A percentile compares a stretch with the other conserved stretches of the same genome.
phyloP scores from a whole-genome alignment of 2,113 vertebrate genomes.

The Myocastor coypus region DNA sequence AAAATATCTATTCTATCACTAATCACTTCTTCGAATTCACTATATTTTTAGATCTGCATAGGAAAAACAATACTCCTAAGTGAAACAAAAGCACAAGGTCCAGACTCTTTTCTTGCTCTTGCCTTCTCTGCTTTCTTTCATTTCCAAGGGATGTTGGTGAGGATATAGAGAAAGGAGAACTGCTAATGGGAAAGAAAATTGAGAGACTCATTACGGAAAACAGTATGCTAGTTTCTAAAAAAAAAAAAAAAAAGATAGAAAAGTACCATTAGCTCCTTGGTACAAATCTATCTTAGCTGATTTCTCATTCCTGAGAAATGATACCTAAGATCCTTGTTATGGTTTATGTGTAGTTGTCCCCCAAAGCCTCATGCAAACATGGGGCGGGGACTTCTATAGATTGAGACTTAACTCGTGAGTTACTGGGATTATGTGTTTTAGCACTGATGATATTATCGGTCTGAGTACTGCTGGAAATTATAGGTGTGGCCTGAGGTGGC shows the following conservation, averaged over 20 bases:
- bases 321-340: background rate
- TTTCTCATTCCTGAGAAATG: background rate
- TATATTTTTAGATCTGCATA: background rate
- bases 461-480: no score
- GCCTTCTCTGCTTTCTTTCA: background rate
- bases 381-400: no score
- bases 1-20: background rate
- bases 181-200: background rate
- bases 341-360: no score
- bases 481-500: no score
- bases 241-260: background rate
- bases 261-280: background rate
- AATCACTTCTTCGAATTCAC: background rate
- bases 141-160: background rate
- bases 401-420: no score
- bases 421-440: no score
- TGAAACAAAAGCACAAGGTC: background rate
- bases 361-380: no score
- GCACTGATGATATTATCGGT: no score
- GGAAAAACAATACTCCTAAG: background rate
- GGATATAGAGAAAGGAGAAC: background rate
- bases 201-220: background rate
- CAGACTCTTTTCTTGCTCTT: background rate
- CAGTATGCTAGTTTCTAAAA: background rate
- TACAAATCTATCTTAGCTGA: background rate